Evolutionary conservation across 2,797 vertebrate genomes (phyloP).

Genomic region (Mormyrops boulengeri): DNA sequence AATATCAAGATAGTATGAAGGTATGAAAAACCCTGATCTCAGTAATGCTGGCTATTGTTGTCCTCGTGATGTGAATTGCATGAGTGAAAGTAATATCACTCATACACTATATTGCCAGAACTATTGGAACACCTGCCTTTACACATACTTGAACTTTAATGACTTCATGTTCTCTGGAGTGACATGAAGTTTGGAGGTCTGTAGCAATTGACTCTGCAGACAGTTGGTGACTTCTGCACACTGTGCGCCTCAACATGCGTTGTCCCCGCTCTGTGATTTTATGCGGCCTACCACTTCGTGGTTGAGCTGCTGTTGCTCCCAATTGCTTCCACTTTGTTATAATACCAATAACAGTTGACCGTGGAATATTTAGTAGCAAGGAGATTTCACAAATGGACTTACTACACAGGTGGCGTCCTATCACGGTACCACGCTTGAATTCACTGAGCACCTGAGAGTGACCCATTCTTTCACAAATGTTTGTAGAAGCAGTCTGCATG

Average conservation of each 20-base stretch:
- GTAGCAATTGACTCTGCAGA: background rate
- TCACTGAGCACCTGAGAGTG: background rate
- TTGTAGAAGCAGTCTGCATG: background rate
- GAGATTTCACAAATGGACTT: background rate
- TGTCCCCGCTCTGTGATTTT: too few species aligned
- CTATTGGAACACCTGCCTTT: background rate
- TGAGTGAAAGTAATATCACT: background rate
- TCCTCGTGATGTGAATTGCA: background rate
- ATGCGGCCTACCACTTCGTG: background rate
- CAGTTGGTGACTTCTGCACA: background rate
- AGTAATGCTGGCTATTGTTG: background rate
- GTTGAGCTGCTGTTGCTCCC: background rate
- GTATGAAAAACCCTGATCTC: background rate
- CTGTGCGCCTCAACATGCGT: background rate
- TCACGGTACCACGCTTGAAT: background rate
- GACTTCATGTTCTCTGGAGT: too few species aligned
- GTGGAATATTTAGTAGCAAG: background rate
- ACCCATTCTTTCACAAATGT: background rate
- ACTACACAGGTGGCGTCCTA: background rate
- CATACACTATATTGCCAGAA: background rate
- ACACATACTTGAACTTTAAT: background rate
- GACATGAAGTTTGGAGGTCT: background rate
- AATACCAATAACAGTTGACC: background rate
- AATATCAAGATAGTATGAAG: background rate
- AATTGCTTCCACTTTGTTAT: background rate